Base-by-base conservation (phyloP, 2,113 vertebrate genomes). In the Hemichromis elongatus region DNA sequence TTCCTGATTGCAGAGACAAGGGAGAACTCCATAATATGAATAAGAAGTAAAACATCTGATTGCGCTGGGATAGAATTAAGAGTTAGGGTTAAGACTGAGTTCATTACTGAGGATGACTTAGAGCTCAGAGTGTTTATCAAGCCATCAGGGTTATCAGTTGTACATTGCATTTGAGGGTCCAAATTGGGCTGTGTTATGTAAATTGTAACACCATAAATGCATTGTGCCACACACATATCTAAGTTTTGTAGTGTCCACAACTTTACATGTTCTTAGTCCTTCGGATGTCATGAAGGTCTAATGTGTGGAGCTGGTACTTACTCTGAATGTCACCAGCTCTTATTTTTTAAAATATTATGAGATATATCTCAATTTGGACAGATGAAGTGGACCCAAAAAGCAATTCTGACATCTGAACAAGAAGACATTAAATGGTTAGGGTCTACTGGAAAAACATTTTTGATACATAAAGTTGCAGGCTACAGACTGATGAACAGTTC, bases 331-430 rank as follows among this genome's bases (percentile, higher is more conserved):
- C 24, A 75, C 66, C 42, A 47, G 33, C 33, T 63, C 0, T 63
- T 63, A 63, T 30, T 50, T 30, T 26, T 50, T 73, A 9, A 73
- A 16, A 30, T 47, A n/a, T 52, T 52, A 52, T n/a, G 50, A 52
- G 7, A 52, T 19, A 0, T 26, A 28, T 73, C 24, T 50, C 42
- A 73, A 10, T 47, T 2, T 73, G 66, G 24, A 47, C 1, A 0
- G 24, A 73, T 28, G 21, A 11, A 24, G 18, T 47, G 6, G 24
- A 47, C 9, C 42, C 28, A 73, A 47, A 28, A 19, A 47, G 42
- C 42, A 7, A 70, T 70, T 45, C 37, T 45, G 66, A 70, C 45
- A 47, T 73, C 14, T 47, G 42, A 50, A 2, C 24, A 45, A 26
- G 42, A 45, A 70, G 21, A 47, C 21, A 50, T 28, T 50, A 50